phyloP scores from a whole-genome alignment of 64 coral and sea anemone genomes.

The Montipora sp. region DNA sequence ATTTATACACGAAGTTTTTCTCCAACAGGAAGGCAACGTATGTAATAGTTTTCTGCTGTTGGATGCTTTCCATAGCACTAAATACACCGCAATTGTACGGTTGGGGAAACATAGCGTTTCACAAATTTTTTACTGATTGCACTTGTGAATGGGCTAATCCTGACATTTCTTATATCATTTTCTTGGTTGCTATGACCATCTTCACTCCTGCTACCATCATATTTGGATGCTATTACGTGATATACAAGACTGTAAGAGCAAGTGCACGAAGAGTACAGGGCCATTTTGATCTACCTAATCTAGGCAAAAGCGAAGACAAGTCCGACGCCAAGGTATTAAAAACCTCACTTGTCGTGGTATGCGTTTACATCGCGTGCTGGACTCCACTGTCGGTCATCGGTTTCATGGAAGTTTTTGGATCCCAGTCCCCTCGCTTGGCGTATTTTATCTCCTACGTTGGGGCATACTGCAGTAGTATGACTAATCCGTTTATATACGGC shows the following conservation, averaged over 20 bases:
- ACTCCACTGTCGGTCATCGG: slow-evolving; percentile 60
- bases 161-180: slow-evolving; percentile 38
- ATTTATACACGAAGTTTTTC: slow-evolving; percentile 43
- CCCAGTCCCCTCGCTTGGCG: not conserved
- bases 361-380: slow-evolving; percentile 61
- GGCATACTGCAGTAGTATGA: slow-evolving; percentile 70
- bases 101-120: slow-evolving; percentile 32
- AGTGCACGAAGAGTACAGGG: not conserved
- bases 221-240: slow-evolving; percentile 67
- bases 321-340: slow-evolving; percentile 50
- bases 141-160: slow-evolving; percentile 34
- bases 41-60: not conserved
- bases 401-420: slow-evolving; percentile 29
- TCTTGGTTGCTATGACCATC: slow-evolving; percentile 13
- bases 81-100: slow-evolving; percentile 64
- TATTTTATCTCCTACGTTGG: slow-evolving; percentile 43
- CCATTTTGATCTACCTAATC: not conserved
- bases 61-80: slow-evolving; percentile 15
- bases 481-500: slow-evolving; percentile 80
- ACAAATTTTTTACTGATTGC: slow-evolving; percentile 20
- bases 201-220: slow-evolving; percentile 33
- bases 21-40: slow-evolving; percentile 7
- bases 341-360: slow-evolving; percentile 61
- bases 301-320: not conserved
- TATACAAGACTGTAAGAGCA: slow-evolving; percentile 60